Base-by-base conservation (phyloP, 2,113 vertebrate genomes). In the Rhabdomys dilectus region DNA sequence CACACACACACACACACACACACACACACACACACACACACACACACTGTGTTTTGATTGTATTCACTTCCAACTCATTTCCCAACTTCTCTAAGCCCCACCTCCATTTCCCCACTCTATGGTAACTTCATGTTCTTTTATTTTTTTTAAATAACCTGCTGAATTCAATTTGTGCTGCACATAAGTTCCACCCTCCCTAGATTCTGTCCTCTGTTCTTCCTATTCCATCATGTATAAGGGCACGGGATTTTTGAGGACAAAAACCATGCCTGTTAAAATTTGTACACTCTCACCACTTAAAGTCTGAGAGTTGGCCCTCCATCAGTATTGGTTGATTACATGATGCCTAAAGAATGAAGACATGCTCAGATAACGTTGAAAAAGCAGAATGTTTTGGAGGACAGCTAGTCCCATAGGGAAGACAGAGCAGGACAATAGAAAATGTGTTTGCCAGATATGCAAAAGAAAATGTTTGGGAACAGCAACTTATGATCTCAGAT, bases 341-440 rank as follows among this genome's bases (percentile, higher is more conserved):
- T 29, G n/a, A 85, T 78, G 60, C 19, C 72, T 70, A 11, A 72
- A 95, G 82, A 95, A 82, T 87, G 82, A 97, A 89, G 64, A 19
- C 56, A 89, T 58, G 21, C 34, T 95, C 92, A 85, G 31, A 78
- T 58, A 76, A 89, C 88, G 42, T 31, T 91, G 70, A 77, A 93
- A 97, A 87, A 19, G 58, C 62, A 76, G n/a, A 88, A 89, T 87
- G 5, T 53, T 80, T 93, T 78, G 62, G 68, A 94, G 22, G 48
- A n/a, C 21, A 93, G 0, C 36, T 87, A 62, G 7, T 89, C 77
- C 29, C 36, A 68, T 10, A 70, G 29, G 56, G 36, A 70, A 31
- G 84, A 53, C 36, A 62, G 93, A 62, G 12, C 51, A 94, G 72
- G 45, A 80, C 3, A 91, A 11, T 75, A 51, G 31, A 94, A 58